phyloP scores from a whole-genome alignment of 2,113 vertebrate species.

The Oryzias woworae region DNA sequence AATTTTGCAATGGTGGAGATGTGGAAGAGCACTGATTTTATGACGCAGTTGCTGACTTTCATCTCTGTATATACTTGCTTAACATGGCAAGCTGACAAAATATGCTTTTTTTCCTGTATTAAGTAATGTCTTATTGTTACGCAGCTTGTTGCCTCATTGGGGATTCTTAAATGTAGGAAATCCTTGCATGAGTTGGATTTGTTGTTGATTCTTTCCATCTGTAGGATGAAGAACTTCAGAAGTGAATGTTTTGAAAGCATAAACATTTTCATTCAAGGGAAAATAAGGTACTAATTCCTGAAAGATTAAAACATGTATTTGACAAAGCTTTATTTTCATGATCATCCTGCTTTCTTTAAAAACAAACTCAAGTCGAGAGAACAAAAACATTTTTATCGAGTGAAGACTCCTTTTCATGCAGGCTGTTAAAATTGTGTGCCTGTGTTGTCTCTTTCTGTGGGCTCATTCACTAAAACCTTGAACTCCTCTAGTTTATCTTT shows the following conservation, averaged over 20 bases:
- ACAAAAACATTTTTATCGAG: not conserved
- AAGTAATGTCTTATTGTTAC: slow-evolving; percentile 54
- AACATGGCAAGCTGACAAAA: slow-evolving; percentile 47
- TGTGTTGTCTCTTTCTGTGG: slow-evolving; percentile 28
- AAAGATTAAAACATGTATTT: slow-evolving; percentile 35
- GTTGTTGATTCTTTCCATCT: slow-evolving; percentile 51
- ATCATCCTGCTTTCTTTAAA: slow-evolving; percentile 3
- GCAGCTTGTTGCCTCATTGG: slow-evolving; percentile 48
- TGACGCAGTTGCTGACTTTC: slow-evolving; percentile 55
- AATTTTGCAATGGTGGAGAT: slow-evolving; percentile 47
- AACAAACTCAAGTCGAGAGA: slow-evolving; percentile 20
- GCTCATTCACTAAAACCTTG: slow-evolving; percentile 42
- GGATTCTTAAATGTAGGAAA: slow-evolving; percentile 33
- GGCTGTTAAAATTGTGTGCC: slow-evolving; percentile 42
- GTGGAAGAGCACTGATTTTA: slow-evolving; percentile 17
- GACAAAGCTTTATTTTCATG: too few relatives aligned
- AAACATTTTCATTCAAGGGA: too few relatives aligned
- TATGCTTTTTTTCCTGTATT: slow-evolving; percentile 33
- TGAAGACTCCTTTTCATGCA: slow-evolving; percentile 38
- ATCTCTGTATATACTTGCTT: slow-evolving; percentile 35
- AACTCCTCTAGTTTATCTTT: slow-evolving; percentile 21
- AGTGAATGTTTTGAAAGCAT: slow-evolving; percentile 53
- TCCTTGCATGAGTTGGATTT: slow-evolving; percentile 24
- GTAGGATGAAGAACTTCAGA: slow-evolving; percentile 38
- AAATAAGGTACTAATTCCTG: slow-evolving; percentile 42